Percentiles rank a stretch among this genome's conserved stretches.
Evolutionary conservation across 1,140 invertebrate species (phyloP).

Genomic region (Bicyclus anynana): DNA sequence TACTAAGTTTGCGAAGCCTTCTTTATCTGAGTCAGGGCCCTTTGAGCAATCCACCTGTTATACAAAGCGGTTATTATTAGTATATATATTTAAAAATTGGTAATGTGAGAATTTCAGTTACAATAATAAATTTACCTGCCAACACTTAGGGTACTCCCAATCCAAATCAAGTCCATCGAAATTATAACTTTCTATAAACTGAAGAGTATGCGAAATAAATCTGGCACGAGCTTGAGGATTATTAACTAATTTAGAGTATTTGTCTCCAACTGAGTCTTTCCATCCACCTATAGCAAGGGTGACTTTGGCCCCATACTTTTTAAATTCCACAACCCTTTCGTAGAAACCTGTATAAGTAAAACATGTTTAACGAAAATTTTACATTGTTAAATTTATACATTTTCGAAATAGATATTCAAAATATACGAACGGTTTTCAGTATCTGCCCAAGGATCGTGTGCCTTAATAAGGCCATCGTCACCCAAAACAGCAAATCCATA

Average conservation of each 20-base stretch:
- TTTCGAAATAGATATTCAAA: neutral
- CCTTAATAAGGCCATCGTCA: constrained; percentile 86
- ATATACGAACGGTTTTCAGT: constrained; percentile 85
- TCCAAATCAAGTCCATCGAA: constrained; percentile 93
- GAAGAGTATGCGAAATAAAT: constrained; percentile 86
- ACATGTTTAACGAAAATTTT: neutral
- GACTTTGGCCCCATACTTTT: constrained; percentile 89
- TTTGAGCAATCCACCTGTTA: constrained; percentile 87
- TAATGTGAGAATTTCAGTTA: too few species aligned
- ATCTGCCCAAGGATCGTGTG: constrained; percentile 93
- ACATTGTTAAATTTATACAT: neutral
- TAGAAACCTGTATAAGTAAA: constrained; percentile 83
- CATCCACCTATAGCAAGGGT: constrained; percentile 91
- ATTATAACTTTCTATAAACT: constrained; percentile 89
- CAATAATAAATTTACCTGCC: constrained; percentile 83
- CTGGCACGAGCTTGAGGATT: constrained; percentile 82
- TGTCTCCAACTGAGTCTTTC: constrained; percentile 92
- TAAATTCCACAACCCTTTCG: constrained; percentile 86
- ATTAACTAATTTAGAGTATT: constrained; percentile 90
- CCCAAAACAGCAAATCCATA: constrained; percentile 95
- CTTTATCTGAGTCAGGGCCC: constrained; percentile 89
- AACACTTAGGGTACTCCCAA: constrained; percentile 95
- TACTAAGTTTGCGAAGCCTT: constrained; percentile 85
- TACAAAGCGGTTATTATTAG: neutral
- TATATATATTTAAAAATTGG: too few species aligned